These are phyloP conservation scores for Leucophora obtusa DNA, from an alignment of 2,888 invertebrate species.

Conservation along the genomic window DNA sequence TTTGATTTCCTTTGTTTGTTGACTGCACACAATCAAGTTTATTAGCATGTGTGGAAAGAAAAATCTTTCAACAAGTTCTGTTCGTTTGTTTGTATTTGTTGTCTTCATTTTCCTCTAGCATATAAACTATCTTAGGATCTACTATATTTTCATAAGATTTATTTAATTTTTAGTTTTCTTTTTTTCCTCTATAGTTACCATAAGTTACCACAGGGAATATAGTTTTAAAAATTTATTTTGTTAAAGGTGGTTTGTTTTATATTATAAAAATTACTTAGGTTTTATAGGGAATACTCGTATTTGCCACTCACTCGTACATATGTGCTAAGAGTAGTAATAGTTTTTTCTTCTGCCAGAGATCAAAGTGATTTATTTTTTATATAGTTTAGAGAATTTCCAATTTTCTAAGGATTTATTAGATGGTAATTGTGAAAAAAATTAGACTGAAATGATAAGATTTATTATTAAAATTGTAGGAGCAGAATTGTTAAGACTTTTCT, in stretches of 20 bases:
- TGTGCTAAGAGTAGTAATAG: neutral
- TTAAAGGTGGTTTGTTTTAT: conserved; percentile 6
- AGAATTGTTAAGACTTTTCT: neutral
- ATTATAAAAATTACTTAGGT: neutral
- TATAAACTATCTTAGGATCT: neutral
- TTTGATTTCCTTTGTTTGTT: neutral
- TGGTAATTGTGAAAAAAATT: conserved; percentile 24
- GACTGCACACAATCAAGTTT: conserved; percentile 30
- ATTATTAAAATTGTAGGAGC: conserved; percentile 8
- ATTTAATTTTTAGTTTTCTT: neutral
- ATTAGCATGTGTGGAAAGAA: conserved; percentile 30
- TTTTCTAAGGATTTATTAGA: conserved; percentile 59
- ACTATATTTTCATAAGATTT: neutral
- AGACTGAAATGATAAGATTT: conserved; percentile 46
- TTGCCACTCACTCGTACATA: neutral
- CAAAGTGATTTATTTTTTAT: neutral
- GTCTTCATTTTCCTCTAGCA: neutral
- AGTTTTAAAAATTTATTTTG: neutral
- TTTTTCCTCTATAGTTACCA: neutral
- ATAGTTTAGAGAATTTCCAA: conserved; percentile 42
- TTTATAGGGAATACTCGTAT: neutral
- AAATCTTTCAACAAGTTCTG: neutral
- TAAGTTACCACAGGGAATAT: neutral
- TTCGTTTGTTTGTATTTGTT: neutral
- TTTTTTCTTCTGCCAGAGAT: neutral